These are phyloP conservation scores for Hyles vespertilio DNA, from an alignment of 1,140 invertebrate genomes.

Conservation along the genomic window DNA sequence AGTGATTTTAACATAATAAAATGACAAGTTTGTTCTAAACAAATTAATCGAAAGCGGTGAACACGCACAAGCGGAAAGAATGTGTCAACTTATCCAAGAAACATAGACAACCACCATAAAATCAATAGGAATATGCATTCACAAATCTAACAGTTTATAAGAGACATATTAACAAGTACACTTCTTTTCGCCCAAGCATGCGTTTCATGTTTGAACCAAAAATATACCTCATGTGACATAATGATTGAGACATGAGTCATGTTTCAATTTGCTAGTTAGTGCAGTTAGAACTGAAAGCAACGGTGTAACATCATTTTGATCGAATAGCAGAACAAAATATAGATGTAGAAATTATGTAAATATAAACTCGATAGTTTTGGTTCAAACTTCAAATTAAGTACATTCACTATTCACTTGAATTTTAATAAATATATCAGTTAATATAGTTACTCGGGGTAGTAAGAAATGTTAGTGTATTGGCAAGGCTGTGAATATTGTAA, in stretches of 20 bases:
- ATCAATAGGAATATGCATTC: slow-evolving; percentile 45
- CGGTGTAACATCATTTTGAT: too few relatives aligned
- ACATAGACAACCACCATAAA: slow-evolving; percentile 42
- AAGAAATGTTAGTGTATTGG: too few relatives aligned
- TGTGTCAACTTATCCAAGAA: slow-evolving; percentile 57
- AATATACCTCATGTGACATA: slow-evolving; percentile 5
- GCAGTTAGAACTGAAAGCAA: too few relatives aligned
- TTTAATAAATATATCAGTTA: neutral
- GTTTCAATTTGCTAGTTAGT: too few relatives aligned
- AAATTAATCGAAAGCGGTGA: slow-evolving; percentile 68
- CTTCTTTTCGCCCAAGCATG: slow-evolving; percentile 73
- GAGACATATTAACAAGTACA: slow-evolving; percentile 51
- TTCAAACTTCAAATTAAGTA: slow-evolving; percentile 42
- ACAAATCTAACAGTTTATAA: slow-evolving; percentile 55
- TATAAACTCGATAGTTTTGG: slow-evolving; percentile 23
- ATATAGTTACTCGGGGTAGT: neutral
- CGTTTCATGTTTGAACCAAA: slow-evolving; percentile 59
- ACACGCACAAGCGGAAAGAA: slow-evolving; percentile 73
- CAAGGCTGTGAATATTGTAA: slow-evolving; percentile 1
- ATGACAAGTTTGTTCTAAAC: slow-evolving; percentile 19
- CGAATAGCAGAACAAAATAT: too few relatives aligned
- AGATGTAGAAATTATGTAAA: too few relatives aligned
- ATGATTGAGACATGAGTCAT: too few relatives aligned
- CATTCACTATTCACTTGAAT: slow-evolving; percentile 21
- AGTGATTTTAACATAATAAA: neutral